phyloP scores from a whole-genome alignment of 2,113 vertebrate species.

The Halcyon senegalensis region DNA sequence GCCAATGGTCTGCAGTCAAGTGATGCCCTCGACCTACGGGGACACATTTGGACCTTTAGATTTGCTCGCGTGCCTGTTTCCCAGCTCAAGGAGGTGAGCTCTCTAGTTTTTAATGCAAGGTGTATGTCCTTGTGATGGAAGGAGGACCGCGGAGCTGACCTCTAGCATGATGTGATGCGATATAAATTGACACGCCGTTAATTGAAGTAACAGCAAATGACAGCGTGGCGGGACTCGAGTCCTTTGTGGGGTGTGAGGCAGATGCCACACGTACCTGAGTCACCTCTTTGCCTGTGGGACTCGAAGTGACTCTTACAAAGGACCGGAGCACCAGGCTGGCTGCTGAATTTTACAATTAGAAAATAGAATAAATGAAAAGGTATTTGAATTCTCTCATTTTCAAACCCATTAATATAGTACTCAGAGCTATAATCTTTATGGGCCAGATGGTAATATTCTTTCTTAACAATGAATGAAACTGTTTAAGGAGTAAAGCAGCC shows the following conservation, averaged over 20 bases:
- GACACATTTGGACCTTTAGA: not conserved
- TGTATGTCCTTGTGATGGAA: not conserved
- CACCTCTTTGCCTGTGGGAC: not conserved
- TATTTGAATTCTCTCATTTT: not conserved
- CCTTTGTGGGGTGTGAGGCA: not conserved
- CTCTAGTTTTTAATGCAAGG: not conserved
- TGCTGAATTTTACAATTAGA: not conserved
- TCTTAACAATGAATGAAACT: not conserved
- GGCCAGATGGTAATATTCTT: not conserved
- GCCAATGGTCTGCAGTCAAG: not conserved
- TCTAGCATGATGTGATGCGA: not conserved
- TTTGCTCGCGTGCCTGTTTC: not conserved
- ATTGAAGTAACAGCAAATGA: not conserved
- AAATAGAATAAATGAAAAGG: not conserved
- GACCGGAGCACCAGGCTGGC: not conserved
- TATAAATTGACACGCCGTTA: not conserved
- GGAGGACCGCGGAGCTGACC: not conserved
- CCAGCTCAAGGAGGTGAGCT: accelerated
- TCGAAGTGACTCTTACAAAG: no score
- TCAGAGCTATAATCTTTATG: not conserved
- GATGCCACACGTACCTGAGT: not conserved
- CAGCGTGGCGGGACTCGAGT: not conserved
- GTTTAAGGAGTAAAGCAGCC: not conserved
- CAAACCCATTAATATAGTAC: not conserved
- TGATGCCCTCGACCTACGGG: accelerated